A percentile compares a stretch with the other conserved stretches of the same genome.
phyloP scores from a whole-genome alignment of 2,113 vertebrate genomes.

The Mobula birostris region DNA sequence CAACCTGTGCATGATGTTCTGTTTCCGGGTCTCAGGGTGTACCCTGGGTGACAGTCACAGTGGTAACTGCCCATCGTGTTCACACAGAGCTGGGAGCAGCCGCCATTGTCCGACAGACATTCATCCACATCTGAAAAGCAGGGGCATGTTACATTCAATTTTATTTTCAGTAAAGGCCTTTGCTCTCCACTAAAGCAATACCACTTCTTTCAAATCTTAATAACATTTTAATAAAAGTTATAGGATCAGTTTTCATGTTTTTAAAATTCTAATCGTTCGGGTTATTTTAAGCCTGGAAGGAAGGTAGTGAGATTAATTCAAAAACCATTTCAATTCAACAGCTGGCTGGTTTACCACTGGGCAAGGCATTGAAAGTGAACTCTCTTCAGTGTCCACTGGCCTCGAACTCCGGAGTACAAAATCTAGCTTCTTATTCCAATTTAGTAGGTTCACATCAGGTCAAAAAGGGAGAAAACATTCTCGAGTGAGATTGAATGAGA shows the following conservation, averaged over 20 bases:
- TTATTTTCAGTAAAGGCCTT: background rate
- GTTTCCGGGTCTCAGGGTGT: background rate
- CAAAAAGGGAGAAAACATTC: no score
- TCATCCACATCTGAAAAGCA: slow-evolving; percentile 31
- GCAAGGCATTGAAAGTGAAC: no score
- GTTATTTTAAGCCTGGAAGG: background rate
- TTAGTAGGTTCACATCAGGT: background rate
- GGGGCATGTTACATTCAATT: background rate
- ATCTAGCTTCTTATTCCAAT: background rate
- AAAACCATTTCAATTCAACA: background rate
- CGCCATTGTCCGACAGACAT: slow-evolving; percentile 27
- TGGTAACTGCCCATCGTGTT: slow-evolving; percentile 17
- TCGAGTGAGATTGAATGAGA: no score
- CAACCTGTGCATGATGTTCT: slow-evolving; percentile 7
- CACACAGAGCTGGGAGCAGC: slow-evolving; percentile 25
- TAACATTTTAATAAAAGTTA: background rate
- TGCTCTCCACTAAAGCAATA: background rate
- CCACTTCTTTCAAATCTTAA: background rate
- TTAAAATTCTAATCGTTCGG: background rate
- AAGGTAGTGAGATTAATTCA: background rate
- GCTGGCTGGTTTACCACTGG: background rate
- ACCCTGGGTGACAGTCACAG: slow-evolving; percentile 14
- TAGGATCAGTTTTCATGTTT: background rate
- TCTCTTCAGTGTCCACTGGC: no score
- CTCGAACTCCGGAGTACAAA: background rate